A percentile compares a stretch with the other conserved stretches of the same genome.
Conservation (phyloP, 2,113 vertebrate genomes). For the Arenaria interpres region DNA sequence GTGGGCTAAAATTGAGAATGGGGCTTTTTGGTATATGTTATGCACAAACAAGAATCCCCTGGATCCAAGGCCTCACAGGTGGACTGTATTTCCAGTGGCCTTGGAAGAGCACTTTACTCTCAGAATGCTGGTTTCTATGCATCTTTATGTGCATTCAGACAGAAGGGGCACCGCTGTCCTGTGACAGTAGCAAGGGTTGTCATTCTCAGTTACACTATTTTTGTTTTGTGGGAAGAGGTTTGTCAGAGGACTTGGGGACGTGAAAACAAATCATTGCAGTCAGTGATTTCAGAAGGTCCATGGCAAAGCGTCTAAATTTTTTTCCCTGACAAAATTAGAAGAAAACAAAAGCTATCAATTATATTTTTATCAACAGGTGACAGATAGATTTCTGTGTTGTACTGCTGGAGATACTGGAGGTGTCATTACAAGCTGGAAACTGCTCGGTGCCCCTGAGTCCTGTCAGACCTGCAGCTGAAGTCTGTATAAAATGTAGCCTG, state of each 20-base stretch:
- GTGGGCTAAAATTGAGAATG: neutral
- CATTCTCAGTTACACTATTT: accelerated
- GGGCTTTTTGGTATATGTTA: neutral
- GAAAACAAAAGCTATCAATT: neutral
- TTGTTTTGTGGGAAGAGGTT: neutral
- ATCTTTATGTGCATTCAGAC: neutral
- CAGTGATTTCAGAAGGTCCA: neutral
- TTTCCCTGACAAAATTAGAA: neutral
- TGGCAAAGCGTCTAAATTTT: neutral
- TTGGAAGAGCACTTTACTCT: neutral
- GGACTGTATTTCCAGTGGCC: neutral
- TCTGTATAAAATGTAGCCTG: neutral
- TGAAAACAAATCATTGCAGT: neutral
- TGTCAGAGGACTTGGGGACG: neutral
- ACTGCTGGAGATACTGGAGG: neutral
- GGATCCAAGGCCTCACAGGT: neutral
- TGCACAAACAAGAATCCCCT: neutral
- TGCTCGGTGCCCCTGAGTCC: neutral
- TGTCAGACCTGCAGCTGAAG: neutral
- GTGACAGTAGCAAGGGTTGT: neutral
- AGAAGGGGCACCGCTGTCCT: neutral
- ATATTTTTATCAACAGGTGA: neutral
- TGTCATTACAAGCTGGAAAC: neutral
- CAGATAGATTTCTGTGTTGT: neutral
- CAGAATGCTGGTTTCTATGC: neutral